These are phyloP conservation scores for Cheilosia urbana DNA, from an alignment of 2,888 invertebrate genomes.

Conservation along the genomic window DNA sequence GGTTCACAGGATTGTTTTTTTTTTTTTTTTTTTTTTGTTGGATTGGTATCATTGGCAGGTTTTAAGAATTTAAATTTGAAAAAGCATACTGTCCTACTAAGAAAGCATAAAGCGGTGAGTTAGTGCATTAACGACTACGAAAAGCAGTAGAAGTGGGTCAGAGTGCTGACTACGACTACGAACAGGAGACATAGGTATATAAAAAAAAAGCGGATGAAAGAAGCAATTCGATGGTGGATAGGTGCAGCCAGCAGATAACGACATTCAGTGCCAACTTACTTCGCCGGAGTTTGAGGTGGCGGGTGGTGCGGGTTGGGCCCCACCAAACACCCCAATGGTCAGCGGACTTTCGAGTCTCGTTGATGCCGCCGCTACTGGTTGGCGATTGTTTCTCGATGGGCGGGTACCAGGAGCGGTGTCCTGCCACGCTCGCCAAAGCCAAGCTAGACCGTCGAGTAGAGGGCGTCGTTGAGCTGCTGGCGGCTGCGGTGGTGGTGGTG, in stretches of 20 bases:
- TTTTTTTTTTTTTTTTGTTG: conserved; percentile 35
- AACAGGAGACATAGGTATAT: conserved; percentile 29
- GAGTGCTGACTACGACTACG: conserved; percentile 56
- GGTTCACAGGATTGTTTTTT: conserved; percentile 65
- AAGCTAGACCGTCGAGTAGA: conserved; percentile 85
- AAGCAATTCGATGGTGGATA: conserved; percentile 30
- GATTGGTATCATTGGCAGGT: conserved; percentile 51
- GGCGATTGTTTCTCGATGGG: conserved; percentile 78
- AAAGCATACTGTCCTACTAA: conserved; percentile 9
- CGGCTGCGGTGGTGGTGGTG: conserved; percentile 76
- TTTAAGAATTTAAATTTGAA: conserved; percentile 15
- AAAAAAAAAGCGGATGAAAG: conserved; percentile 37
- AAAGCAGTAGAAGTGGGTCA: conserved; percentile 35
- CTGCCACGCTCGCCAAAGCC: conserved; percentile 86
- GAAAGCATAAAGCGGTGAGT: conserved; percentile 42
- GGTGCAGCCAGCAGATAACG: conserved; percentile 26
- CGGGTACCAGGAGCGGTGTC: conserved; percentile 84
- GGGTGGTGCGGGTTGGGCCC: conserved; percentile 1
- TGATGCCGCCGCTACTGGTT: conserved; percentile 62
- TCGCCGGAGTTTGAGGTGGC: conserved; percentile 27
- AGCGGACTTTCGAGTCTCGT: conserved; percentile 79
- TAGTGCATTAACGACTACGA: conserved; percentile 51
- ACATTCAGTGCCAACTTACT: conserved; percentile 64
- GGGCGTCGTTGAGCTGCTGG: conserved; percentile 84
- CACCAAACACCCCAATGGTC: conserved; percentile 60